Evolutionary conservation across 1,140 invertebrate species (phyloP), one percentile per base, ranked within the genome.

Genomic region (Latrodectus geometricus): DNA sequence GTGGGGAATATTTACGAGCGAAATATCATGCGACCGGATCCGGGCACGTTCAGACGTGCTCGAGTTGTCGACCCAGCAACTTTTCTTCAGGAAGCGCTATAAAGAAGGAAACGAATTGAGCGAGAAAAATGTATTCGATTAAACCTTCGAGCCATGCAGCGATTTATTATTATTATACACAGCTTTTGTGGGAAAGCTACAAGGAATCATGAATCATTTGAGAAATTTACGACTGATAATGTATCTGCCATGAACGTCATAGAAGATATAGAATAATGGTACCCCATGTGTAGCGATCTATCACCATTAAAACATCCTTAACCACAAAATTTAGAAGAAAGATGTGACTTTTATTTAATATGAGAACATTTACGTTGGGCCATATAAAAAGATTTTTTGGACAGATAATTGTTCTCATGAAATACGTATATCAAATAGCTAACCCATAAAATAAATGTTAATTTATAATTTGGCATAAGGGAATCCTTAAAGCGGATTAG

Each of bases 101-200:
- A 61, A 61, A 61, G 54, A 61, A 61, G 54, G 17, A 61, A 61
- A 61, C 54, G 54, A 61, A 61, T 61, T 61, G 54, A 61, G 54
- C 54, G 54, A 61, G 54, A 61, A 61, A 61, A 61, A 61, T 61
- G 35, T 35, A 61, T 61, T 61, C 54, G 54, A 61, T 61, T 61
- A 61, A 14, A 14, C 11, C 54, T 11, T 14, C 35, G 11, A 61
- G 54, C 2, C 17, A 17, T 61, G 54, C 8, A 61, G 17, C 54
- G 54, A 61, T 61, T 61, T 61, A 61, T 61, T 61, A 61, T 61
- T 61, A 61, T 61, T 61, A 61, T 61, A 61, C 54, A 61, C 17
- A 17, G 54, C 17, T 61, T 61, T 61, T 61, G 54, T 14, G 54
- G 54, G 54, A 61, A 61, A 61, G 11, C 17, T 61, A 61, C 54